Conservation (phyloP, 2,888 invertebrate genomes). For the Rosalia funebris region DNA sequence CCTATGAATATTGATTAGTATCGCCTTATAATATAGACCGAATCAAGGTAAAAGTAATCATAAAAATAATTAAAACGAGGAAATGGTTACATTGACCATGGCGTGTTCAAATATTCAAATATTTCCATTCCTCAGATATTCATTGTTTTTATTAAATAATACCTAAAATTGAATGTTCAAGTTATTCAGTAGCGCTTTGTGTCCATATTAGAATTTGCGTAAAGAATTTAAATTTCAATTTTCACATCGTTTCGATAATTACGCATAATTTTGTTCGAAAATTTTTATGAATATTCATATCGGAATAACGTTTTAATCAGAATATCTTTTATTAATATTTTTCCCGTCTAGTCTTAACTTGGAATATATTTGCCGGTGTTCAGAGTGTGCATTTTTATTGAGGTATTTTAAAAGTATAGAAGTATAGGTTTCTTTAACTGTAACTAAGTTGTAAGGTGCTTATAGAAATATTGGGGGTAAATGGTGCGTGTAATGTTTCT, state of each 20-base stretch:
- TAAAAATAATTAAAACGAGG: no score
- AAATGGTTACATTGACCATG: no score
- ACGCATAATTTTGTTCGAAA: conserved; percentile 2
- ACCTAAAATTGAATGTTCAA: background rate
- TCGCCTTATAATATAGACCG: no score
- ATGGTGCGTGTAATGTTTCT: no score
- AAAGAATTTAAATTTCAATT: background rate
- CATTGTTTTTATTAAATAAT: background rate
- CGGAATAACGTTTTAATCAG: background rate
- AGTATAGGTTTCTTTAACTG: no score
- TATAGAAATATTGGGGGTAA: no score
- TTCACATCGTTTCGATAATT: conserved; percentile 2
- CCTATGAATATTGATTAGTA: no score
- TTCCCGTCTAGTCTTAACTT: background rate
- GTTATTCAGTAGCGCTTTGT: background rate
- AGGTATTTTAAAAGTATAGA: no score
- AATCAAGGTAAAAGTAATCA: no score
- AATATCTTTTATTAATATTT: background rate
- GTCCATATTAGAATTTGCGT: background rate
- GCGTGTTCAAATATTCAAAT: no score
- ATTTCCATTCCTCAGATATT: background rate
- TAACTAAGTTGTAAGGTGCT: no score
- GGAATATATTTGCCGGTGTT: background rate
- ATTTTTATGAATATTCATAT: conserved; percentile 2
- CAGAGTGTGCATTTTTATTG: no score